A percentile compares a stretch with the other conserved stretches of the same genome.
Evolutionary conservation across 2,113 vertebrate genomes (phyloP).

Genomic region (Uria lomvia): DNA sequence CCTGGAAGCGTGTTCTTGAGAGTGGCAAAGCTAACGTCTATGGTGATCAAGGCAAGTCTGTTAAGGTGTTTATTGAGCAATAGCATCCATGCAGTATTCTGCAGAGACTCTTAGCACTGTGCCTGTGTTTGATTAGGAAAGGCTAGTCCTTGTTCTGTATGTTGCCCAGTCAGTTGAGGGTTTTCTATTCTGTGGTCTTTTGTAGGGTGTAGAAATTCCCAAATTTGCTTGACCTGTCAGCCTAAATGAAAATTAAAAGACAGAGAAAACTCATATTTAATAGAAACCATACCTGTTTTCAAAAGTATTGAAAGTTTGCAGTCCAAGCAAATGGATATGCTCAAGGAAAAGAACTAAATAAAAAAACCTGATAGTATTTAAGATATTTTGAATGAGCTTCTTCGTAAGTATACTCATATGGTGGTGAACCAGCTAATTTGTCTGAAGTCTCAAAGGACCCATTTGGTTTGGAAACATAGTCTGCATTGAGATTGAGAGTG

Average conservation of each 20-base stretch:
- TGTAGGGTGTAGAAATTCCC: background rate
- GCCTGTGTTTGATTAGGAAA: background rate
- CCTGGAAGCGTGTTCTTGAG: background rate
- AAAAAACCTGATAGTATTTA: background rate
- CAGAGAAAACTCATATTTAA: background rate
- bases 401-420: background rate
- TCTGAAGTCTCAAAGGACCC: accelerated
- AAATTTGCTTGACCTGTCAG: background rate
- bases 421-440: background rate
- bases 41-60: background rate
- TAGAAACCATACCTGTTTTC: background rate
- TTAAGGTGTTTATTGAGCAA: background rate
- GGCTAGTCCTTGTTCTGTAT: background rate
- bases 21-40: background rate
- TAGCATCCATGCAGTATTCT: background rate
- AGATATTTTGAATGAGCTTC: background rate
- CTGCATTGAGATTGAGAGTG: background rate
- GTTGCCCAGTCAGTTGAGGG: background rate
- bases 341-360: background rate
- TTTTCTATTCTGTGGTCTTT: background rate
- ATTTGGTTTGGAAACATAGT: background rate
- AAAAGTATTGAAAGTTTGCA: background rate
- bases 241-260: background rate
- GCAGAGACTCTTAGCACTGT: background rate
- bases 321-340: background rate